Conservation (phyloP, 1,140 invertebrate species). For the Drosophila azteca region DNA sequence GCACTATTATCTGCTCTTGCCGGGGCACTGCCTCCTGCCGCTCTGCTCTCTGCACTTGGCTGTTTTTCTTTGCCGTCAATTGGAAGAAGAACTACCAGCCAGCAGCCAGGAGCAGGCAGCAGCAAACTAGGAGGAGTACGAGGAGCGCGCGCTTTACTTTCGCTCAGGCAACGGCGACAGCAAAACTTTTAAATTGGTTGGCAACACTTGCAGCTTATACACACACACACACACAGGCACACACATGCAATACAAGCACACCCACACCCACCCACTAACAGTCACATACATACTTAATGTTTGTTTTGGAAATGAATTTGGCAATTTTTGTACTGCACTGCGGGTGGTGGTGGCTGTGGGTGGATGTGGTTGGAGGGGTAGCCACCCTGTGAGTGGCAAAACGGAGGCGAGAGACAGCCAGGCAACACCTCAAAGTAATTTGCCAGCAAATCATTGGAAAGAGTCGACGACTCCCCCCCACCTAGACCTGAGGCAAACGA, state of each 20-base stretch:
- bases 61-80: constrained; percentile 70
- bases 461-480: constrained; percentile 22
- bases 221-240: constrained; percentile 15
- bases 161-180: constrained; percentile 64
- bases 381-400: constrained; percentile 37
- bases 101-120: neutral
- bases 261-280: constrained; percentile 11
- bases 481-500: constrained; percentile 12
- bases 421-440: constrained; percentile 76
- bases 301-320: constrained; percentile 83
- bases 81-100: constrained; percentile 58
- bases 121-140: constrained; percentile 20
- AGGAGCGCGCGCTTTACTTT: constrained; percentile 66
- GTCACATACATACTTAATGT: constrained; percentile 60
- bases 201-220: constrained; percentile 69
- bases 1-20: constrained; percentile 39
- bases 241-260: constrained; percentile 8
- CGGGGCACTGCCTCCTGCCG: constrained; percentile 7
- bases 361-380: neutral
- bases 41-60: constrained; percentile 46
- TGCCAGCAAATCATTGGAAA: constrained; percentile 80
- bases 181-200: constrained; percentile 82
- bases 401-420: constrained; percentile 51
- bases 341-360: neutral
- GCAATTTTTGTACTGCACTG: constrained; percentile 64